Conservation (phyloP, 2,113 vertebrate genomes). For the Lonchura striata region DNA sequence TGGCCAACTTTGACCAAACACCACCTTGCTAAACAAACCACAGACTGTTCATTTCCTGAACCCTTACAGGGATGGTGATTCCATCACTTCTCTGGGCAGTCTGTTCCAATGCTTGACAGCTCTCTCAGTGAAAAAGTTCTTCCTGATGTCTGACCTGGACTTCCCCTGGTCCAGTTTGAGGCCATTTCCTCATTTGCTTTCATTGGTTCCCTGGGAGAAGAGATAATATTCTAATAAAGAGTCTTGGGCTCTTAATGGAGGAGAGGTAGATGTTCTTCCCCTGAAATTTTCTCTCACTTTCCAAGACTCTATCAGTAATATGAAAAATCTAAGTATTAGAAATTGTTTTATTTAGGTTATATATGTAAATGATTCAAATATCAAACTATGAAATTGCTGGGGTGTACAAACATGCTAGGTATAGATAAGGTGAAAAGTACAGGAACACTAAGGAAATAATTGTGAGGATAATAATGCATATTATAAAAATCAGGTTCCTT, state of each 20-base stretch:
- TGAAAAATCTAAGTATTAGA: neutral
- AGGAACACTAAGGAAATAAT: neutral
- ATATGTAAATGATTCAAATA: neutral
- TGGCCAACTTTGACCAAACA: neutral
- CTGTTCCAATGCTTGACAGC: neutral
- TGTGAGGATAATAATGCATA: conserved; percentile 2
- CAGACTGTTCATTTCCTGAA: neutral
- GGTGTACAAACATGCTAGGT: neutral
- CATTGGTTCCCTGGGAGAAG: neutral
- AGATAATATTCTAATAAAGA: neutral
- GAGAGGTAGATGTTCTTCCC: neutral
- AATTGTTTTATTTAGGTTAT: neutral
- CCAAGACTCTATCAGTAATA: neutral
- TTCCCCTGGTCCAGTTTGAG: neutral
- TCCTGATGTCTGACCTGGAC: neutral
- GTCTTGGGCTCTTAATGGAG: neutral
- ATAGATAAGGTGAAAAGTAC: neutral
- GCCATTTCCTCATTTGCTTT: neutral
- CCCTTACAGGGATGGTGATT: neutral
- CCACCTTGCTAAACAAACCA: neutral
- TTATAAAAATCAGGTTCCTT: conserved; percentile 22
- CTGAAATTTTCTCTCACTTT: neutral
- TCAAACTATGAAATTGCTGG: neutral
- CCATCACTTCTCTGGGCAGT: neutral
- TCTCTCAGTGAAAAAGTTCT: neutral